Percentiles rank a stretch among this genome's conserved stretches.
phyloP scores from a whole-genome alignment of 2,113 vertebrate species.

The Osmerus mordax region DNA sequence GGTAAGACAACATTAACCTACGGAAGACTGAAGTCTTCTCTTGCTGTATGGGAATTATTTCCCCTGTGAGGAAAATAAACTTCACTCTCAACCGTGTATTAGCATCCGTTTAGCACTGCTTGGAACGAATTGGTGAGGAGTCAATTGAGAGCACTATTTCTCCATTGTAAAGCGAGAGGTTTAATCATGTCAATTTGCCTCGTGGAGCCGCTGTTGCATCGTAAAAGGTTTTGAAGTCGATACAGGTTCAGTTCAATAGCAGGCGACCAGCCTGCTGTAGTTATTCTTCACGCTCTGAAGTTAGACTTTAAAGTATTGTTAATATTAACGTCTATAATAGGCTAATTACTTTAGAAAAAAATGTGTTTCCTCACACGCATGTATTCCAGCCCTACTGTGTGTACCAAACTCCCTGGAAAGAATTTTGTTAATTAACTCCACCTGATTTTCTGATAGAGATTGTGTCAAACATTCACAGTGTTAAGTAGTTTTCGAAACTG shows the following conservation, averaged over 20 bases:
- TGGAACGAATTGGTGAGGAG: too few species aligned
- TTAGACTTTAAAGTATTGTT: background rate
- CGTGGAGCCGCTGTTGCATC: conserved; percentile 36
- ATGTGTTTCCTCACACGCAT: background rate
- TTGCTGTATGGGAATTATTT: background rate
- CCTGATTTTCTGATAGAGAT: background rate
- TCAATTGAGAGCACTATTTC: too few species aligned
- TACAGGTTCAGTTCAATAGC: too few species aligned
- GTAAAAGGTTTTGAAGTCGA: background rate
- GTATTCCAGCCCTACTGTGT: background rate
- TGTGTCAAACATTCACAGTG: background rate
- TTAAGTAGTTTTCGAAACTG: background rate
- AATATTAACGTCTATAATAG: background rate
- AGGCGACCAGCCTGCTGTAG: too few species aligned
- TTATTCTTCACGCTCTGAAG: background rate
- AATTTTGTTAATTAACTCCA: background rate
- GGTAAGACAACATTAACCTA: conserved; percentile 44
- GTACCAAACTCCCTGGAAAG: background rate
- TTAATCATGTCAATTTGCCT: conserved; percentile 10
- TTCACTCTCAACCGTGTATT: too few species aligned
- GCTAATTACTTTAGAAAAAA: too few species aligned
- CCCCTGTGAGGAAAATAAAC: too few species aligned
- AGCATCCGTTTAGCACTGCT: too few species aligned
- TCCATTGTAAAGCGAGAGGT: too few species aligned
- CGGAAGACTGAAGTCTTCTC: too few species aligned